A percentile compares a stretch with the other conserved stretches of the same genome.
Conservation (phyloP, 2,888 invertebrate genomes). For the Galerucella pusilla region DNA sequence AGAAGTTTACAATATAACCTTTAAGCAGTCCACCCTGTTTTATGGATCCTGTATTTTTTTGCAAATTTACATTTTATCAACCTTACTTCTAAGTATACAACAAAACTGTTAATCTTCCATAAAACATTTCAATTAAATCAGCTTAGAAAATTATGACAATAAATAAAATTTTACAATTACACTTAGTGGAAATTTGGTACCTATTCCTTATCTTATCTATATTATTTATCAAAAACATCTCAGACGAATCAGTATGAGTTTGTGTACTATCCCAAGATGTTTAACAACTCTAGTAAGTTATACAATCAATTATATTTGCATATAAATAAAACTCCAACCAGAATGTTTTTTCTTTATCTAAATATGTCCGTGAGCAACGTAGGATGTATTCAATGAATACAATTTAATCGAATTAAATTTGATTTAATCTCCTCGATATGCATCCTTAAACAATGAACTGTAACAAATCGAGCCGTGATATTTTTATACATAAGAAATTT, state of each 20-base stretch:
- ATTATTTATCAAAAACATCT: not conserved
- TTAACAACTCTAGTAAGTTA: not conserved
- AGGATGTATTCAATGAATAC: too few relatives aligned
- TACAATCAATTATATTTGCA: not conserved
- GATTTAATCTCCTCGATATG: not conserved
- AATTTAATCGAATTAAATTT: too few relatives aligned
- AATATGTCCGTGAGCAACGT: too few relatives aligned
- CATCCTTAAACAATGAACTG: not conserved
- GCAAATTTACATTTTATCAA: too few relatives aligned
- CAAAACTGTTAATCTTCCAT: not conserved
- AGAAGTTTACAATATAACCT: too few relatives aligned
- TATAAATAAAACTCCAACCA: not conserved
- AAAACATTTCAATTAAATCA: not conserved
- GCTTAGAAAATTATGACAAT: not conserved
- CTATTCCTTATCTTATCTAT: not conserved
- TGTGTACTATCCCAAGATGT: not conserved
- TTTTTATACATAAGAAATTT: not conserved
- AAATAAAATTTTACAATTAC: not conserved
- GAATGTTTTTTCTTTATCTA: not conserved
- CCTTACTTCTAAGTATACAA: not conserved
- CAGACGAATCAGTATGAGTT: not conserved
- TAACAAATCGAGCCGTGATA: not conserved
- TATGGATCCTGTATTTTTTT: too few relatives aligned
- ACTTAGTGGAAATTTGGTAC: not conserved
- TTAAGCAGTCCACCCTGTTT: too few relatives aligned